These are phyloP conservation scores for Hydropsyche betteni DNA, from an alignment of 2,888 invertebrate species.

Conservation along the genomic window DNA sequence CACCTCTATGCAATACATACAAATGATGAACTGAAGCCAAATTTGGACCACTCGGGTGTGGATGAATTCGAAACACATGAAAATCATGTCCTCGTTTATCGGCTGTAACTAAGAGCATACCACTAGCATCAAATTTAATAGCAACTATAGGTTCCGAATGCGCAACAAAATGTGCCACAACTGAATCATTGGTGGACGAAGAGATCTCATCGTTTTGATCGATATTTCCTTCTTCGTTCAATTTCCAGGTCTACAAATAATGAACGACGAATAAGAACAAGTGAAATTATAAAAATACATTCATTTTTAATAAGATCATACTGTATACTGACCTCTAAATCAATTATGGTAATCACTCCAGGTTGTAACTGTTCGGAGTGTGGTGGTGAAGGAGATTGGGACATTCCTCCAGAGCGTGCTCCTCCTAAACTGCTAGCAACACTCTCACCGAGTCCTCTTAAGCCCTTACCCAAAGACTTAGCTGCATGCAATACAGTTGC, in stretches of 20 bases:
- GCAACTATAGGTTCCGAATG: slow-evolving; percentile 89
- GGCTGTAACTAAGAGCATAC: slow-evolving; percentile 88
- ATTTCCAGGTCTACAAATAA: slow-evolving; percentile 56
- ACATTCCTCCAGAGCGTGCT: slow-evolving; percentile 61
- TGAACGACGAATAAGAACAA: slow-evolving; percentile 36
- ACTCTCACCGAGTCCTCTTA: slow-evolving; percentile 89
- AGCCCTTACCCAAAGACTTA: slow-evolving; percentile 90
- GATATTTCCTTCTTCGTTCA: slow-evolving; percentile 66
- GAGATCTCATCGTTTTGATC: slow-evolving; percentile 66
- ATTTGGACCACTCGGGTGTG: slow-evolving; percentile 88
- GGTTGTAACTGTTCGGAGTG: slow-evolving; percentile 76
- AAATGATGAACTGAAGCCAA: slow-evolving; percentile 93
- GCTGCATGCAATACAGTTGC: slow-evolving; percentile 95
- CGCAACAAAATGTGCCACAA: slow-evolving; percentile 88
- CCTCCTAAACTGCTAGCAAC: slow-evolving; percentile 91
- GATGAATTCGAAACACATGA: slow-evolving; percentile 93
- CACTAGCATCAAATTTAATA: slow-evolving; percentile 90
- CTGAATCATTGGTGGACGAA: slow-evolving; percentile 70
- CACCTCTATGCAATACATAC: slow-evolving; percentile 93
- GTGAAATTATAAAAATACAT: background rate
- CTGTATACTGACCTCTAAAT: slow-evolving; percentile 71
- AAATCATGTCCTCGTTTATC: slow-evolving; percentile 95
- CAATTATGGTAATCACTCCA: slow-evolving; percentile 88
- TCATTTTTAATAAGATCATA: background rate
- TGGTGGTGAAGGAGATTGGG: slow-evolving; percentile 64